Evolutionary conservation across 2,797 vertebrate species (phyloP).

Genomic region (Oreonectes daqikongensis): DNA sequence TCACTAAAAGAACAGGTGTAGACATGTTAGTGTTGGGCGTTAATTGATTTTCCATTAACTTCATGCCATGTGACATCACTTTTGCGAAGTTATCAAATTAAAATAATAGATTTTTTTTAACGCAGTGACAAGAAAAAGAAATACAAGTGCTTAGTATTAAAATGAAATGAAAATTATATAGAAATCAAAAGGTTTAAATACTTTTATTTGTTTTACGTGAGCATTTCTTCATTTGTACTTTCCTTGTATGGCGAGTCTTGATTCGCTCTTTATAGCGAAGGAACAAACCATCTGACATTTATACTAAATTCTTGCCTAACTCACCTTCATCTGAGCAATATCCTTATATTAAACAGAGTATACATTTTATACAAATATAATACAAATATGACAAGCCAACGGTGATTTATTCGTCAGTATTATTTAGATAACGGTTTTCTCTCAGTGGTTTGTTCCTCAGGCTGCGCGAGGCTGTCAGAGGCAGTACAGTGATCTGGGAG

Average conservation of each 20-base stretch:
- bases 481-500: slow-evolving; percentile 49
- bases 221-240: slow-evolving; percentile 43
- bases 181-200: too few species aligned
- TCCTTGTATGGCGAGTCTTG: slow-evolving; percentile 46
- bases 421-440: neutral
- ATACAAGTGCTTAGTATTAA: too few species aligned
- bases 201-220: neutral
- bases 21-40: neutral
- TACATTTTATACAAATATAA: too few species aligned
- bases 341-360: neutral
- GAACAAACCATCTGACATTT: slow-evolving; percentile 49
- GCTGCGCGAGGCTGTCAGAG: slow-evolving; percentile 53
- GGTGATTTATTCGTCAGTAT: neutral
- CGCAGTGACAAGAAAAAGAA: neutral
- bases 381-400: neutral
- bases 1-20: neutral
- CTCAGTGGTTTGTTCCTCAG: slow-evolving; percentile 65
- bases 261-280: slow-evolving; percentile 24
- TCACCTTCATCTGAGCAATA: neutral
- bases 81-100: too few species aligned
- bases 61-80: too few species aligned
- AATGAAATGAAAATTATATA: neutral
- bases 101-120: too few species aligned
- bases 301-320: neutral
- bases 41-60: slow-evolving; percentile 11